phyloP scores from a whole-genome alignment of 2,888 invertebrate genomes.

The Acleris emargana region DNA sequence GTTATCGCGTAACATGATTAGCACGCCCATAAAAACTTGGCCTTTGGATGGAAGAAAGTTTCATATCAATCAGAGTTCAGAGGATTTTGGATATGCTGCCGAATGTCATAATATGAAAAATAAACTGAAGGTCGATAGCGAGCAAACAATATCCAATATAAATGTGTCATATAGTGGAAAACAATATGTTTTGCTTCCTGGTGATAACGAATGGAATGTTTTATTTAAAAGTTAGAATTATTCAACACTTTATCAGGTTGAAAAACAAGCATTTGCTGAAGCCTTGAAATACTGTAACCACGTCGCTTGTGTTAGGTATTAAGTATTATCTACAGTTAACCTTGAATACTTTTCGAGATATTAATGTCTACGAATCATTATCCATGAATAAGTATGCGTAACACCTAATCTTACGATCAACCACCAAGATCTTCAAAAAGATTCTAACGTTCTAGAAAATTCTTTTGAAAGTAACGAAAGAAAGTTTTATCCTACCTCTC shows the following conservation, averaged over 20 bases:
- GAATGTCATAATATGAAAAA: conserved; percentile 31
- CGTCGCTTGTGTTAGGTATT: neutral
- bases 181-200: conserved; percentile 27
- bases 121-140: conserved; percentile 25
- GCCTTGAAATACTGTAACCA: too few relatives aligned
- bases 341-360: neutral
- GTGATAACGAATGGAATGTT: conserved; percentile 30
- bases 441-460: too few relatives aligned
- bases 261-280: neutral
- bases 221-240: conserved; percentile 2
- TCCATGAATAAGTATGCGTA: too few relatives aligned
- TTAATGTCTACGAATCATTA: neutral
- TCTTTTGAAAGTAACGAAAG: too few relatives aligned
- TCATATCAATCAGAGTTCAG: neutral
- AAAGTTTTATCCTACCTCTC: neutral
- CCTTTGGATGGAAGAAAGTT: neutral
- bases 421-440: too few relatives aligned
- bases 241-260: neutral
- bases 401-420: neutral
- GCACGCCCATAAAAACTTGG: conserved; percentile 9
- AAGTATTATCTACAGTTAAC: neutral
- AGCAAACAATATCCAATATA: conserved; percentile 28
- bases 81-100: conserved; percentile 6
- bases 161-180: conserved; percentile 29
- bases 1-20: conserved; percentile 34